phyloP scores from a whole-genome alignment of 2,888 invertebrate species.

The Troglohyphantes excavatus region DNA sequence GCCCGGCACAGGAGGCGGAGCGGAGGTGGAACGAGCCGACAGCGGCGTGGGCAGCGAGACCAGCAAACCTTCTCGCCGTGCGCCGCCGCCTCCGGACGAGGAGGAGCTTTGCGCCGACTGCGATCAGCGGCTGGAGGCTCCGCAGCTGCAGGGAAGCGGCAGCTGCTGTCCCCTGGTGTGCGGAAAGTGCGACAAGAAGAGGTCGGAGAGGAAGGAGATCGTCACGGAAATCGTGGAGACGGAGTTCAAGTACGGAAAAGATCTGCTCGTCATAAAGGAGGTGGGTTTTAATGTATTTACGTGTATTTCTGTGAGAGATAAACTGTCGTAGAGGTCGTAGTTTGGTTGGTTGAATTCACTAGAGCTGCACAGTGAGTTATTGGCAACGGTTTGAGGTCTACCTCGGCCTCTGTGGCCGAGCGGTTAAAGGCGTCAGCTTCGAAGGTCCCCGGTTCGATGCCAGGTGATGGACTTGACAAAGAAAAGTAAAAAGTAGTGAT shows the following conservation, averaged over 20 bases:
- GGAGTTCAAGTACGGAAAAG: constrained; percentile 96
- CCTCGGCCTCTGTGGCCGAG: no score
- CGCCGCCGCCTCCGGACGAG: constrained; percentile 22
- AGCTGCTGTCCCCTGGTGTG: constrained; percentile 84
- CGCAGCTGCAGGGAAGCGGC: constrained; percentile 84
- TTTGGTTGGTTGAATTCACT: no score
- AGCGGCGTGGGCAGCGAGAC: constrained; percentile 96
- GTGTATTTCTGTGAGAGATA: no score
- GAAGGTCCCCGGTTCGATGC: no score
- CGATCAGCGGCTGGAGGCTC: constrained; percentile 90
- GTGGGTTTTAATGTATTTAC: constrained; percentile 82
- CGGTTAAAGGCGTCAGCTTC: no score
- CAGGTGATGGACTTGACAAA: no score
- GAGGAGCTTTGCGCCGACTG: constrained; percentile 93
- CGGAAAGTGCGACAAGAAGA: constrained; percentile 92
- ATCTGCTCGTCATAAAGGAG: constrained; percentile 94
- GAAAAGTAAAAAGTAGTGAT: no score
- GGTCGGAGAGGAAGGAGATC: constrained; percentile 95
- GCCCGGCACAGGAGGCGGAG: constrained; percentile 80
- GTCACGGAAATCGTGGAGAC: constrained; percentile 97
- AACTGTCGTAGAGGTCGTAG: no score
- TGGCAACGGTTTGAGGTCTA: no score
- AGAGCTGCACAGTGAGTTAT: no score
- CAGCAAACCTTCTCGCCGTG: constrained; percentile 85
- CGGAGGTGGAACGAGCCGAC: constrained; percentile 94